Conservation (phyloP, 2,113 vertebrate species). For the Suncus etruscus region DNA sequence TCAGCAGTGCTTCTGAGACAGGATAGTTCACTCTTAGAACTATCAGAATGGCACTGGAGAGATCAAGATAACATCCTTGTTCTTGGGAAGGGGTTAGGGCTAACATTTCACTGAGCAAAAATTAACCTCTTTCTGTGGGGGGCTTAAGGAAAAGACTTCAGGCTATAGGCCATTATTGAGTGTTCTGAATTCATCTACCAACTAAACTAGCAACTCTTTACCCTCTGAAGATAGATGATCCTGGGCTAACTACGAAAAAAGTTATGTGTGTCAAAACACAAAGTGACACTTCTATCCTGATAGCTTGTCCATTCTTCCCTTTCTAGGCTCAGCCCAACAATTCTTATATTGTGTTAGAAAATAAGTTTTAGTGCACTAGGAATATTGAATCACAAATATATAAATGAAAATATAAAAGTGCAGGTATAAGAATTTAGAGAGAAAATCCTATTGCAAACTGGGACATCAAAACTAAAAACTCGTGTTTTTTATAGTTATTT, state of each 20-base stretch:
- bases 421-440: neutral
- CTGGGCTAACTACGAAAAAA: neutral
- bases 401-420: neutral
- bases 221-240: neutral
- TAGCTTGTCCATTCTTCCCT: neutral
- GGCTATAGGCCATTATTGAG: neutral
- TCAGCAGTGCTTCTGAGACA: neutral
- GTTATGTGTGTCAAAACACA: neutral
- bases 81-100: neutral
- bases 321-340: neutral
- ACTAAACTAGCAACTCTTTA: neutral
- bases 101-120: neutral
- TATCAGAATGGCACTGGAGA: neutral
- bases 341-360: neutral
- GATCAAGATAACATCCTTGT: neutral
- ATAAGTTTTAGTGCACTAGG: neutral
- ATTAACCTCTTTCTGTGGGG: neutral
- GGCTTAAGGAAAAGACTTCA: neutral
- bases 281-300: neutral
- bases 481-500: neutral
- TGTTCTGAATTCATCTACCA: neutral
- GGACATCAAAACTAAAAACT: constrained; percentile 9
- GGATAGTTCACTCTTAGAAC: neutral
- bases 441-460: neutral
- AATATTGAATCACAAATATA: neutral